phyloP scores from a whole-genome alignment of 2,888 invertebrate species.

The Melanophora roralis region DNA sequence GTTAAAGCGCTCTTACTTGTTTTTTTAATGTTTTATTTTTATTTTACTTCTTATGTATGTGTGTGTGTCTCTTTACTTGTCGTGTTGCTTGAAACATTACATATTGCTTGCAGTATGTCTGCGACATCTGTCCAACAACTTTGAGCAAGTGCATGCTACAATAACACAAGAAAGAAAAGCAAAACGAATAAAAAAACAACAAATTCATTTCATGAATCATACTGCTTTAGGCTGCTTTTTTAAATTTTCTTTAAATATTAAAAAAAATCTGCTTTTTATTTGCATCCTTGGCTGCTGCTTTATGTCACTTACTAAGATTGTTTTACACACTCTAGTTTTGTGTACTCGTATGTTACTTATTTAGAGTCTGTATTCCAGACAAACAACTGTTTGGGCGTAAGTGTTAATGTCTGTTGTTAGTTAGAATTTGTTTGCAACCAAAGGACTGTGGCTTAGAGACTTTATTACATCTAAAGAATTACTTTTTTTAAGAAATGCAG shows the following conservation, averaged over 20 bases:
- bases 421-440: no score
- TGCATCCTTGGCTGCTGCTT: conserved; percentile 45
- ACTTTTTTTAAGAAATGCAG: no score
- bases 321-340: conserved; percentile 30
- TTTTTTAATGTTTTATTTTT: conserved; percentile 17
- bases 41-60: background rate
- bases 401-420: background rate
- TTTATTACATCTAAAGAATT: no score
- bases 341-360: no score
- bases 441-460: no score
- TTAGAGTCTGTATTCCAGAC: no score
- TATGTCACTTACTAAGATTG: conserved; percentile 50
- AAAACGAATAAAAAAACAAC: conserved; percentile 51
- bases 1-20: no score
- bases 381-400: background rate
- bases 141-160: conserved; percentile 52
- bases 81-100: conserved; percentile 29
- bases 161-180: conserved; percentile 10
- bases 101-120: conserved; percentile 52
- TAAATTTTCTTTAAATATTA: background rate
- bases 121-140: conserved; percentile 54
- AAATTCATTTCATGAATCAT: conserved; percentile 54
- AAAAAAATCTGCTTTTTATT: conserved; percentile 12
- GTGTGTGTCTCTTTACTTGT: background rate
- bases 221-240: conserved; percentile 52